Evolutionary conservation across 2,113 vertebrate genomes (phyloP).

Genomic region (Thomomys bottae): DNA sequence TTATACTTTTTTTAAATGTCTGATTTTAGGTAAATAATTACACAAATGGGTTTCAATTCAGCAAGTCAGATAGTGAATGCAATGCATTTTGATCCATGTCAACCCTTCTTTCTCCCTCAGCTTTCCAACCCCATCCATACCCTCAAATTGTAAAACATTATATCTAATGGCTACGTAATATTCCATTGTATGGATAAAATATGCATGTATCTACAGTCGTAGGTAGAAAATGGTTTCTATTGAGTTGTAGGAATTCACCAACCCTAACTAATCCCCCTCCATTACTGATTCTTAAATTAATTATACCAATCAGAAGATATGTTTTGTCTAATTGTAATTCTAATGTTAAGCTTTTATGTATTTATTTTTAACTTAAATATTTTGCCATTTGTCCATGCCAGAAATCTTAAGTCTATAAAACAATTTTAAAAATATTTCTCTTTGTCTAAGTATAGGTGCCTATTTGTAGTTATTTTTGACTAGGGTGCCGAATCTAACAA

Average conservation of each 20-base stretch:
- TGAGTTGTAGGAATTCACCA: background rate
- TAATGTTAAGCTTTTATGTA: slow-evolving; percentile 17
- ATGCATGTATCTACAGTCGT: background rate
- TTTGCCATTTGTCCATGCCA: slow-evolving; percentile 43
- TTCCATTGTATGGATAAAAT: background rate
- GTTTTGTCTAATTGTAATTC: slow-evolving; percentile 36
- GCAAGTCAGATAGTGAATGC: too few relatives aligned
- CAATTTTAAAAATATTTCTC: slow-evolving; percentile 29
- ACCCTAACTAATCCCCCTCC: background rate
- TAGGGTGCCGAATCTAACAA: slow-evolving; percentile 71
- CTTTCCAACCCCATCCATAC: too few relatives aligned
- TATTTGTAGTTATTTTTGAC: slow-evolving; percentile 79
- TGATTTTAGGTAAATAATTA: too few relatives aligned
- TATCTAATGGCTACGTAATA: background rate
- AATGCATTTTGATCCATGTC: too few relatives aligned
- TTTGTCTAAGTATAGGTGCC: slow-evolving; percentile 49
- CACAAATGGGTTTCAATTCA: too few relatives aligned
- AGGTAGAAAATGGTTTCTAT: background rate
- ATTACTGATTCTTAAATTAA: background rate
- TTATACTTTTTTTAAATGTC: background rate
- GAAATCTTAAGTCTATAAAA: slow-evolving; percentile 45
- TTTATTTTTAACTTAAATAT: slow-evolving; percentile 46
- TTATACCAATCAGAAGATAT: background rate
- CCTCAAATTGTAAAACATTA: too few relatives aligned
- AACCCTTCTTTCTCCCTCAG: too few relatives aligned